phyloP scores from a whole-genome alignment of 1,140 invertebrate genomes.

The Rhopalosiphum padi region DNA sequence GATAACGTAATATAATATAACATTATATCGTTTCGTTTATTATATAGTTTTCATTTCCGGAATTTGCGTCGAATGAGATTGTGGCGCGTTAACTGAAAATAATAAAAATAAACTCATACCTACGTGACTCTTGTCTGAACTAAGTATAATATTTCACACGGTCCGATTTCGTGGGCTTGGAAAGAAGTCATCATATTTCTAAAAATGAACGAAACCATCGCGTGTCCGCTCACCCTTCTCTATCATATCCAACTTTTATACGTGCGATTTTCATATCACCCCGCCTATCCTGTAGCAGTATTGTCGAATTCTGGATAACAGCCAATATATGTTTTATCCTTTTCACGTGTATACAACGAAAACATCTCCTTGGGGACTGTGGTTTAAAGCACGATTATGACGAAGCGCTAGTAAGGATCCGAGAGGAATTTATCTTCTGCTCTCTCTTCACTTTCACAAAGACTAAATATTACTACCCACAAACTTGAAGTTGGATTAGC shows the following conservation, averaged over 20 bases:
- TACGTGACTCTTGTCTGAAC: neutral
- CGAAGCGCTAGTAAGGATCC: neutral
- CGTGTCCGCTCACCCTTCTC: neutral
- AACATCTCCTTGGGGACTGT: neutral
- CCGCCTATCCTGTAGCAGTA: neutral
- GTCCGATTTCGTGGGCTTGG: neutral
- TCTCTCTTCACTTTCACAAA: neutral
- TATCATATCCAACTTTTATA: neutral
- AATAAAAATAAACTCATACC: slow-evolving; percentile 24
- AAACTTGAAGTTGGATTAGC: neutral
- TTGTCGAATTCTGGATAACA: neutral
- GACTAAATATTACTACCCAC: neutral
- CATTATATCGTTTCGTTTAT: neutral
- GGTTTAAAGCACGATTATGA: neutral
- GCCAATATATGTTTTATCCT: neutral
- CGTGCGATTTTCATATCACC: neutral
- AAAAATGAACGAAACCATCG: neutral
- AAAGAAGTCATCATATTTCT: slow-evolving; percentile 16
- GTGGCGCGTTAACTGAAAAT: slow-evolving; percentile 7
- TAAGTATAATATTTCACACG: neutral
- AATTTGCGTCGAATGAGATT: neutral
- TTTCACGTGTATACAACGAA: neutral
- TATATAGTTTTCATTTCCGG: neutral
- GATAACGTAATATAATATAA: neutral
- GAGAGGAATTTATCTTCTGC: neutral